Conservation (phyloP, 2,113 vertebrate species). For the Forbesichthys agassizii region DNA sequence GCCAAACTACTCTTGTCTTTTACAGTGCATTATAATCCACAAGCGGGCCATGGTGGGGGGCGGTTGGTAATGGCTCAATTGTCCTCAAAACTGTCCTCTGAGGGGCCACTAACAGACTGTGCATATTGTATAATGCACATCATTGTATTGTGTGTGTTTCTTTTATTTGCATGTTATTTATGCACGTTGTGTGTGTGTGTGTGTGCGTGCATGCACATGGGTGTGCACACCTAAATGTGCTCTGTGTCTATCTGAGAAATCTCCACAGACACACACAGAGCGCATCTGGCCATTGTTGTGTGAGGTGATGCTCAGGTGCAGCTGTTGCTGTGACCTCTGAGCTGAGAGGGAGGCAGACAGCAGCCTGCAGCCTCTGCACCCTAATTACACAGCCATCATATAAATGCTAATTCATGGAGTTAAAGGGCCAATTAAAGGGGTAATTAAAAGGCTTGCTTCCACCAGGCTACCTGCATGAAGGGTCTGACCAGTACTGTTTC, state of each 20-base stretch:
- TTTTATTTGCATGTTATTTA: not conserved
- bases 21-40: slow-evolving; percentile 39
- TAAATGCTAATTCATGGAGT: slow-evolving; percentile 76
- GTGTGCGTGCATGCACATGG: not conserved
- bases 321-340: slow-evolving; percentile 71
- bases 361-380: slow-evolving; percentile 68
- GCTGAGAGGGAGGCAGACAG: slow-evolving; percentile 67
- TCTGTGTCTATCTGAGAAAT: not conserved
- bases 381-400: slow-evolving; percentile 77
- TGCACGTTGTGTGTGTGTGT: not conserved
- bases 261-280: no score
- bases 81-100: slow-evolving; percentile 34
- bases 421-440: slow-evolving; percentile 77
- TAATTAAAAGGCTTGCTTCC: slow-evolving; percentile 78
- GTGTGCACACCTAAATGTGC: not conserved
- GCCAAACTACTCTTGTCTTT: slow-evolving; percentile 54
- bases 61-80: slow-evolving; percentile 52
- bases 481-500: slow-evolving; percentile 58
- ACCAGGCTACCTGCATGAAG: slow-evolving; percentile 66
- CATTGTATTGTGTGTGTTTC: slow-evolving; percentile 1
- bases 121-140: not conserved
- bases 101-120: not conserved
- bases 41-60: slow-evolving; percentile 28
- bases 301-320: slow-evolving; percentile 66
- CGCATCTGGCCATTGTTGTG: slow-evolving; percentile 52